phyloP scores from a whole-genome alignment of 1,140 invertebrate genomes.

The Charaxes varanes region DNA sequence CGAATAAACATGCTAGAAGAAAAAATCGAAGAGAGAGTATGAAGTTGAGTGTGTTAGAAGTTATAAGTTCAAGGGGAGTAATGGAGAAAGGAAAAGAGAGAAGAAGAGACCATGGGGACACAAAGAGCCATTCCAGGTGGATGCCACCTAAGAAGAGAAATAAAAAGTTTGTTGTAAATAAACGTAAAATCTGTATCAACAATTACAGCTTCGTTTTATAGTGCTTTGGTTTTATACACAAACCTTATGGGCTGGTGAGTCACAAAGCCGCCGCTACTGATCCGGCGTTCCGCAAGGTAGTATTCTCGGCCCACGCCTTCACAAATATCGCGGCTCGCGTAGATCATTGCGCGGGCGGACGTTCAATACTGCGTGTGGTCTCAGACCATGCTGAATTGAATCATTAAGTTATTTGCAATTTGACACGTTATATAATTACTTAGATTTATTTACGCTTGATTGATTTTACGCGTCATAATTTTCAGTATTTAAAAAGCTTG shows the following conservation, averaged over 20 bases:
- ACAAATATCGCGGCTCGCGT: conserved; percentile 16
- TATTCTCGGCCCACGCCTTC: conserved; percentile 33
- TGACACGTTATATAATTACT: conserved; percentile 30
- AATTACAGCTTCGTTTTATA: conserved; percentile 2
- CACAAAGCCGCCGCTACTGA: conserved; percentile 33
- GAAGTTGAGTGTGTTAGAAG: too few species aligned
- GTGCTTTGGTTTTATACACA: conserved; percentile 8
- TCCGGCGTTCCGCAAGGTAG: conserved; percentile 38
- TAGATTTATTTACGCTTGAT: conserved; percentile 24
- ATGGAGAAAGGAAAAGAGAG: too few species aligned
- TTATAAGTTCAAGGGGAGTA: too few species aligned
- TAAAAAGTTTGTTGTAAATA: too few species aligned
- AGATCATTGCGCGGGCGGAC: conserved; percentile 56
- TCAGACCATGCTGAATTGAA: conserved; percentile 41
- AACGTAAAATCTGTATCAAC: too few species aligned
- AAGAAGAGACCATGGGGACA: too few species aligned
- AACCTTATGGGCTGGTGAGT: conserved; percentile 29
- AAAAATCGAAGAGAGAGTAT: too few species aligned
- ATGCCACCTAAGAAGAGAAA: too few species aligned
- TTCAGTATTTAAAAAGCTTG: too few species aligned
- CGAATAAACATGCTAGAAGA: too few species aligned
- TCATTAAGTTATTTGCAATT: conserved; percentile 37
- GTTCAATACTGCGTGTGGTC: conserved; percentile 45
- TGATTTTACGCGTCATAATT: conserved; percentile 18
- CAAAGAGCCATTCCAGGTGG: too few species aligned